phyloP scores from a whole-genome alignment of 2,888 invertebrate genomes.

The Dorcus hopei region DNA sequence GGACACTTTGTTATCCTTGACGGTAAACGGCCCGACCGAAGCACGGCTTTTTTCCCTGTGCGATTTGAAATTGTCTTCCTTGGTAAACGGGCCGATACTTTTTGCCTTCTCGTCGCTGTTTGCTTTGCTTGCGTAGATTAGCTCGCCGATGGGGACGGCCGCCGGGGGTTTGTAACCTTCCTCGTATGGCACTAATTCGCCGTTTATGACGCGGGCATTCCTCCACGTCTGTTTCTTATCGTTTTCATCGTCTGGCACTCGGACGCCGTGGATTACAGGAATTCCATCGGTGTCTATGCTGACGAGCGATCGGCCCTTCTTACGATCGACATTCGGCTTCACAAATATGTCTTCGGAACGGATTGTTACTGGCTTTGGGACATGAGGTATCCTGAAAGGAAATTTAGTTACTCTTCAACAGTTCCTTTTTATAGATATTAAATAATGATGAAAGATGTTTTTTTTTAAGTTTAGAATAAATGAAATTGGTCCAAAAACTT shows the following conservation, averaged over 20 bases:
- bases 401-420: neutral
- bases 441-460: no score
- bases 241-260: constrained; percentile 80
- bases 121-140: constrained; percentile 49
- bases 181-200: constrained; percentile 73
- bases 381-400: constrained; percentile 44
- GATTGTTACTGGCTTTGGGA: constrained; percentile 68
- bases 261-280: constrained; percentile 76
- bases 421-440: constrained; percentile 1
- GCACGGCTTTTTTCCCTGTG: constrained; percentile 48
- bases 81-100: constrained; percentile 53
- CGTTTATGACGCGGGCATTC: constrained; percentile 84
- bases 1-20: constrained; percentile 53
- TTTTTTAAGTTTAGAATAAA: no score
- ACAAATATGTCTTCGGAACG: constrained; percentile 63
- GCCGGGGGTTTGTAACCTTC: constrained; percentile 65
- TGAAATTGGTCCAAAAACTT: no score
- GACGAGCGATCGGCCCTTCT: constrained; percentile 63
- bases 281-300: constrained; percentile 69
- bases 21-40: constrained; percentile 57
- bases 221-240: constrained; percentile 79
- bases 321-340: constrained; percentile 40
- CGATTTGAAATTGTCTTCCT: constrained; percentile 57
- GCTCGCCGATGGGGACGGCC: constrained; percentile 58
- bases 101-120: constrained; percentile 5